phyloP scores from a whole-genome alignment of 2,888 invertebrate species.

The Ommatoiulus sabulosus region DNA sequence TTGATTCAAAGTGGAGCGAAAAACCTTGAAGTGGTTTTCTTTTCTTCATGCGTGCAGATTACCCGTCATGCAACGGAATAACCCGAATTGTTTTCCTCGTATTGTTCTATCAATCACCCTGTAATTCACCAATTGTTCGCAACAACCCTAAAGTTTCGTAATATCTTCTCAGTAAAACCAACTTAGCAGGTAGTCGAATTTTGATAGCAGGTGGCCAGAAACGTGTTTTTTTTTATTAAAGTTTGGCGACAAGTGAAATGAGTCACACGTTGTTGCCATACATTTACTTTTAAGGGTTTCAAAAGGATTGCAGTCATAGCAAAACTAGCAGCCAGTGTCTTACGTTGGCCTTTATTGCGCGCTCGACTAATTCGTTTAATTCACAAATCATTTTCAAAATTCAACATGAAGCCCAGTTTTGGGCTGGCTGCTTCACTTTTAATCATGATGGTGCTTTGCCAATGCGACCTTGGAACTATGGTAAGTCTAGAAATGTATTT shows the following conservation, averaged over 20 bases:
- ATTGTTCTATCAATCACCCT: too few species aligned
- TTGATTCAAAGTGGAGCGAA: too few species aligned
- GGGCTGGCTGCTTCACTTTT: background rate
- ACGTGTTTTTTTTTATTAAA: background rate
- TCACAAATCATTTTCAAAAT: background rate
- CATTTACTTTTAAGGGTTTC: background rate
- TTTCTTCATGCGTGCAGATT: too few species aligned
- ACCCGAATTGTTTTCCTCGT: too few species aligned
- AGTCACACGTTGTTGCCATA: background rate
- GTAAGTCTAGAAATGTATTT: background rate
- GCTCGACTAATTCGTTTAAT: background rate
- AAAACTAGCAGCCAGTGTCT: background rate
- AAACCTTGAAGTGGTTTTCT: too few species aligned
- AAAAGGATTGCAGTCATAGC: background rate
- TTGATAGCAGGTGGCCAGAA: background rate
- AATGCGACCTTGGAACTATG: background rate
- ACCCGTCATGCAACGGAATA: too few species aligned
- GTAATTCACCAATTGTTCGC: background rate
- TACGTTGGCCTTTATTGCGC: background rate
- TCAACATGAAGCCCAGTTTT: background rate
- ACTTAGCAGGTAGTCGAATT: conserved; percentile 11
- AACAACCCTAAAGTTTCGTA: background rate
- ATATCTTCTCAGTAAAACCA: background rate
- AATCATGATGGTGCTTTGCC: background rate
- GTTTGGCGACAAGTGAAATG: conserved; percentile 13